Evolutionary conservation across 2,113 vertebrate genomes (phyloP).

Genomic region (Tenebrosternarchus preto): DNA sequence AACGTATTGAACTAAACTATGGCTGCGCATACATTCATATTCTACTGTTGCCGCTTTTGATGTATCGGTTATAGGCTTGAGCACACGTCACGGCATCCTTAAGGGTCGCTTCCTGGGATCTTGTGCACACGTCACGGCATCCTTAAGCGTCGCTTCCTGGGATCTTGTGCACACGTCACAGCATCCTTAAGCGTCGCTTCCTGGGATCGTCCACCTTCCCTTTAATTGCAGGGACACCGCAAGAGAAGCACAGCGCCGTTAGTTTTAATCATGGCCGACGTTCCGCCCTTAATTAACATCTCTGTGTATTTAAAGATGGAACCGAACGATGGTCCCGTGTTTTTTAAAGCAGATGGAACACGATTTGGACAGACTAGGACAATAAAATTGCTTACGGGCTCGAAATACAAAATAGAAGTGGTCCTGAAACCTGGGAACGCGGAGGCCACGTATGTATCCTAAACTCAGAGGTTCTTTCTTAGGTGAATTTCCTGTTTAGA

Average conservation of each 20-base stretch:
- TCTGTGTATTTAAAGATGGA: conserved; percentile 88
- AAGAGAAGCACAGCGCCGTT: conserved; percentile 16
- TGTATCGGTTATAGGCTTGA: too few relatives aligned
- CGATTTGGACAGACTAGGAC: conserved; percentile 95
- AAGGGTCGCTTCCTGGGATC: background rate
- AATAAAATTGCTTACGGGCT: conserved; percentile 94
- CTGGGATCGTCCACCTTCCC: conserved; percentile 24
- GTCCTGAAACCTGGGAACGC: conserved; percentile 84
- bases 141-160: background rate
- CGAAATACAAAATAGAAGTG: conserved; percentile 94
- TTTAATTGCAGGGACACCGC: conserved; percentile 23
- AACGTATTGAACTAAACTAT: too few relatives aligned
- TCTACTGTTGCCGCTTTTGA: too few relatives aligned
- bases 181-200: conserved; percentile 42
- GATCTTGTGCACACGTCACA: too few relatives aligned
- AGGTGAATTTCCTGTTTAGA: background rate
- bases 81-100: too few relatives aligned
- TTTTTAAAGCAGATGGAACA: conserved; percentile 95
- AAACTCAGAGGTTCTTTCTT: background rate
- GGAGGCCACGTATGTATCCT: conserved; percentile 85
- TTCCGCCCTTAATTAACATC: conserved; percentile 85
- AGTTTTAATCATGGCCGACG: conserved; percentile 79
- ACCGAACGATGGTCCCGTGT: conserved; percentile 92
- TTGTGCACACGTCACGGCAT: too few relatives aligned
- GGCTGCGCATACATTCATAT: too few relatives aligned